These are phyloP conservation scores for Turdus rufiventris DNA, from an alignment of 2,113 vertebrate species.

Conservation along the genomic window DNA sequence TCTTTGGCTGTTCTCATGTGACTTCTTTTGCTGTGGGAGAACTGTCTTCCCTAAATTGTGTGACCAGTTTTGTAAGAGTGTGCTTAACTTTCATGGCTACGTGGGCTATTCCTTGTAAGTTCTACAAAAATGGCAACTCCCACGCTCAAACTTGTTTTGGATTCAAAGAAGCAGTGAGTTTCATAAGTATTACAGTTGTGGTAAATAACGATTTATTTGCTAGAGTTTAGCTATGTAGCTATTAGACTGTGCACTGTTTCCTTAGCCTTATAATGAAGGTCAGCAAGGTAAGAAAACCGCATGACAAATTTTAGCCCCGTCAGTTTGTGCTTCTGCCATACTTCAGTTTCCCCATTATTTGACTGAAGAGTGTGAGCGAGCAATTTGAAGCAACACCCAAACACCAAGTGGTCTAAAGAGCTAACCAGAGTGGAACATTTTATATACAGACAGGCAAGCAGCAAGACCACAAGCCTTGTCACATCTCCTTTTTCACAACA, in stretches of 20 bases:
- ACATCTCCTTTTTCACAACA: background rate
- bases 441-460: background rate
- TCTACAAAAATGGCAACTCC: background rate
- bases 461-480: background rate
- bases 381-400: background rate
- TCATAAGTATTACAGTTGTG: background rate
- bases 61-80: background rate
- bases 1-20: background rate
- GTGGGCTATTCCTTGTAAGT: background rate
- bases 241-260: background rate
- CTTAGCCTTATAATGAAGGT: conserved; percentile 8
- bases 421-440: background rate
- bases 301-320: background rate
- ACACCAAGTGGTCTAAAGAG: too few species aligned
- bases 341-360: background rate
- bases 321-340: background rate
- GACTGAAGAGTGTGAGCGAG: background rate
- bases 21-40: background rate
- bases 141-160: background rate
- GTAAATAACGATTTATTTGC: background rate
- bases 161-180: background rate
- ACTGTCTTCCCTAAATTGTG: background rate
- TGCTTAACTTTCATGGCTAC: background rate
- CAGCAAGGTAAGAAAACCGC: background rate
- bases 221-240: background rate